Conservation (phyloP, 2,113 vertebrate genomes). For the Coreoperca whiteheadi region DNA sequence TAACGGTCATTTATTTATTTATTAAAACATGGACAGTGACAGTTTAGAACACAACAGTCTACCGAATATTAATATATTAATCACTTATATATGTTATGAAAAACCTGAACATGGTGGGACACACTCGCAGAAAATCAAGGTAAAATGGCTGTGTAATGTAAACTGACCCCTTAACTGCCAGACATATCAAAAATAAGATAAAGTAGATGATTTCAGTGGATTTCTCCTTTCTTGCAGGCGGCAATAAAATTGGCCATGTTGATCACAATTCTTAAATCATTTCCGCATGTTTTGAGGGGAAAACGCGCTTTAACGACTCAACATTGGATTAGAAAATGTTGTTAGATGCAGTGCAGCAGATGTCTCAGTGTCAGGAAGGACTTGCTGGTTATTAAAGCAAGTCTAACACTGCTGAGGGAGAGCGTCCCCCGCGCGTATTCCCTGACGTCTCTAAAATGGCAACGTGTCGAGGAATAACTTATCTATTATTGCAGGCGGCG, state of each 20-base stretch:
- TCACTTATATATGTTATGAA: conserved; percentile 32
- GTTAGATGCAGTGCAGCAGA: neutral
- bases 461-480: conserved; percentile 98
- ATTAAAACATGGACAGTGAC: conserved; percentile 62
- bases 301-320: neutral
- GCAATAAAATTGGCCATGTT: neutral
- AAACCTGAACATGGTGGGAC: conserved; percentile 24
- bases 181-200: conserved; percentile 11
- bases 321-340: neutral
- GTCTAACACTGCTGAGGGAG: neutral
- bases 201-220: neutral
- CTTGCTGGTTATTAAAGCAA: neutral
- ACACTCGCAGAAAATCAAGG: neutral
- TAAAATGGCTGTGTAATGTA: too few relatives aligned
- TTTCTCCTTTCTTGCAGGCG: neutral
- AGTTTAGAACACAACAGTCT: conserved; percentile 51
- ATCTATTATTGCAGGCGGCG: conserved; percentile 96
- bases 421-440: neutral
- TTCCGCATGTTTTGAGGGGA: neutral
- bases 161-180: neutral
- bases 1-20: conserved; percentile 38
- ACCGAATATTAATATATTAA: conserved; percentile 31
- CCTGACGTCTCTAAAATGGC: conserved; percentile 87
- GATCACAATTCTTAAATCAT: neutral
- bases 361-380: conserved; percentile 9